Percentiles rank a stretch among this genome's conserved stretches.
phyloP scores from a whole-genome alignment of 1,140 invertebrate genomes.

The Antheraea mylitta region DNA sequence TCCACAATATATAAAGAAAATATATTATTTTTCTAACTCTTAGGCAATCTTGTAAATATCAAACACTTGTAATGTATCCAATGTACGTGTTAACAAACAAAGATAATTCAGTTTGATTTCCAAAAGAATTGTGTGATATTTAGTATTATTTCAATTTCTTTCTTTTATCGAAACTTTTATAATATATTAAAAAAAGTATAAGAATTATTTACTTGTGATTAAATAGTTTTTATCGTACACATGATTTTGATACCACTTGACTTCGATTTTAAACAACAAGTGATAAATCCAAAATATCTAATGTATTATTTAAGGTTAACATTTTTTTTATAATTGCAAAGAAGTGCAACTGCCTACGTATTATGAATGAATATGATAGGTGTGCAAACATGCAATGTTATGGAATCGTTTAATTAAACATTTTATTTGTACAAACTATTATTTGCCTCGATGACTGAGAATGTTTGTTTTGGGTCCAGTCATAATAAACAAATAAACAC shows the following conservation, averaged over 20 bases:
- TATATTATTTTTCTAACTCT: neutral
- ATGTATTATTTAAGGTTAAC: too few relatives aligned
- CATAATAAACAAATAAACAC: constrained; percentile 12
- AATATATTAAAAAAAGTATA: too few relatives aligned
- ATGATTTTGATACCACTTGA: too few relatives aligned
- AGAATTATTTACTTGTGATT: too few relatives aligned
- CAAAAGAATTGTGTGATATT: too few relatives aligned
- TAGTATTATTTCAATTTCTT: too few relatives aligned
- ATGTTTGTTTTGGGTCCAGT: constrained; percentile 6
- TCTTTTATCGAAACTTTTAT: too few relatives aligned
- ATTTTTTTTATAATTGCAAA: too few relatives aligned
- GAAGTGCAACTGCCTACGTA: neutral
- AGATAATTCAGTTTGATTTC: too few relatives aligned
- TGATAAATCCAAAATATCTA: too few relatives aligned
- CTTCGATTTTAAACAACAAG: too few relatives aligned
- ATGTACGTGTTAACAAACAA: neutral
- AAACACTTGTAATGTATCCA: neutral
- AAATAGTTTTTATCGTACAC: too few relatives aligned
- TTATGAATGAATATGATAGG: neutral
- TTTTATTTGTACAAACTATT: constrained; percentile 3
- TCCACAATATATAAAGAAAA: neutral
- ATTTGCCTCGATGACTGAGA: neutral
- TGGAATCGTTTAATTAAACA: neutral
- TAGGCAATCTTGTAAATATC: neutral
- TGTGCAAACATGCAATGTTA: neutral